Evolutionary conservation across 1,140 invertebrate genomes (phyloP).

Genomic region (Drosophila sechellia): DNA sequence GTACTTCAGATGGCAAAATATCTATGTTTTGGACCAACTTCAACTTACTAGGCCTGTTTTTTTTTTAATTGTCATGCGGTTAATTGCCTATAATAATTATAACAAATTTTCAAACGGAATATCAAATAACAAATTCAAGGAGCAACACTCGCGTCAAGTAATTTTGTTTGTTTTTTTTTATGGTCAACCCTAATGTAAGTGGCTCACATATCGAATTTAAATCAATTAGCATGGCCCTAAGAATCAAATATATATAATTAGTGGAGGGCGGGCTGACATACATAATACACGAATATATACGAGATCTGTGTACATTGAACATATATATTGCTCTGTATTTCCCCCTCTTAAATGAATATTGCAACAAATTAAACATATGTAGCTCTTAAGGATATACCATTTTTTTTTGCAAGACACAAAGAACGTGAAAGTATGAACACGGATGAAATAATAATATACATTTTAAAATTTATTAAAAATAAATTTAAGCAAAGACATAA

Average conservation of each 20-base stretch:
- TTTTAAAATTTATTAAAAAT: slow-evolving; percentile 78
- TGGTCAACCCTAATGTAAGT: slow-evolving; percentile 53
- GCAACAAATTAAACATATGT: slow-evolving; percentile 30
- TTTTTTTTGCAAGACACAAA: slow-evolving; percentile 47
- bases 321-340: slow-evolving; percentile 33
- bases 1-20: too few relatives aligned
- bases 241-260: slow-evolving; percentile 29
- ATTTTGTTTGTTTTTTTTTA: slow-evolving; percentile 37
- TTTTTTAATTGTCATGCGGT: too few relatives aligned
- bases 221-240: slow-evolving; percentile 76
- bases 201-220: slow-evolving; percentile 84
- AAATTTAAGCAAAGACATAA: slow-evolving; percentile 60
- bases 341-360: slow-evolving; percentile 20
- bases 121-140: slow-evolving; percentile 1
- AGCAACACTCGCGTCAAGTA: slow-evolving; percentile 29
- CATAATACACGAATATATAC: slow-evolving; percentile 34
- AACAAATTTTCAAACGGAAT: not conserved
- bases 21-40: too few relatives aligned
- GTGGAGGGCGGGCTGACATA: slow-evolving; percentile 22
- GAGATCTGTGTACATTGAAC: slow-evolving; percentile 52
- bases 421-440: slow-evolving; percentile 5
- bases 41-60: too few relatives aligned
- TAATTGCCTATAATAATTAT: too few relatives aligned
- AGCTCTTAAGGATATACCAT: slow-evolving; percentile 28
- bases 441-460: slow-evolving; percentile 29